Base-by-base conservation (phyloP, 2,797 vertebrate species). In the Rhinella marina region DNA sequence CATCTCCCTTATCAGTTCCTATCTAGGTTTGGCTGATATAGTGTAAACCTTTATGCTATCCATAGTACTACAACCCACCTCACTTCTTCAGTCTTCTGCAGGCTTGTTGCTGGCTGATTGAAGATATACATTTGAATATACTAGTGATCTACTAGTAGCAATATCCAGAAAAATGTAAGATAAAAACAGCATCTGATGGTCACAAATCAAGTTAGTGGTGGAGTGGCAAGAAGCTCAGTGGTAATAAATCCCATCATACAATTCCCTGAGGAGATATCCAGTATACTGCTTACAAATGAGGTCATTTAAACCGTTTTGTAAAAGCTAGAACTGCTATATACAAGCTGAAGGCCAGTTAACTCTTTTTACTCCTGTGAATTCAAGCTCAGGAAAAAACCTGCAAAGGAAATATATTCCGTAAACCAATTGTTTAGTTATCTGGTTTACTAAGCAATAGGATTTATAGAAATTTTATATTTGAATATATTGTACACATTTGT, bases 141-240 rank as follows among this genome's bases (percentile, higher is more conserved):
- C 59, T 21, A 64, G 32, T 82, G 54, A 50, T 64, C 41, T 82
- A 73, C 70, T 29, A 41, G 56, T 83, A 23, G 8, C 59, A 77
- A 70, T 77, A 78, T 62, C 9, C 70, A 77, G 72, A 27, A 54
- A 77, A 66, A 82, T 64, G 21, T 50, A 82, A 56, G 25, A 54
- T 87, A 73, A 82, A 87, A 73, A 66, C 73, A 48, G 72, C 48
- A 54, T 48, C 48, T 83, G n/a, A 68, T 87, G 81, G 41, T 83
- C 72, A 87, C 86, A 87, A 87, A 83, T 78, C 86, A 87, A 76
- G 72, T 66, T 68, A 83, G 72, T 87, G 81, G 72, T 87, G 81
- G 48, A 76, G 72, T 87, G 86, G 59, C 86, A 83, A 62, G 72
- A 73, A 66, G 72, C 61, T 87, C 59, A 77, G 72, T 78, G 72